Evolutionary conservation across 2,888 invertebrate species (phyloP), one percentile per base, ranked within the genome.

Genomic region (Oeneis ivallda): DNA sequence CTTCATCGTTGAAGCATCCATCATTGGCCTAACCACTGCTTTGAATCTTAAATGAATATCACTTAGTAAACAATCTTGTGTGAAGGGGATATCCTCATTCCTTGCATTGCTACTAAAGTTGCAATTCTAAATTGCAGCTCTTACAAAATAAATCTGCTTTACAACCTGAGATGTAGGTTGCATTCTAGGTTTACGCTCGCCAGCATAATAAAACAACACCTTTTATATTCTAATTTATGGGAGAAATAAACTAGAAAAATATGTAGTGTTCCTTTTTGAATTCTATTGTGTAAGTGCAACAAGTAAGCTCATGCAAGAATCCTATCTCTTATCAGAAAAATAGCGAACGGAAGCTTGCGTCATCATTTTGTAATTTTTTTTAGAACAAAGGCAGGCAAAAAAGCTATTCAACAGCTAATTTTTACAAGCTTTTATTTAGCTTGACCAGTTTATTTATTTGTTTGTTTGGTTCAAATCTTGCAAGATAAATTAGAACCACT

Each of bases 181-280:
- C 62, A 54, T 50, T 54, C 64, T 62, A 60, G 58, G 62, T 65
- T 50, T 60, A 65, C 62, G 62, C 68, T 54, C 58, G 59, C 65
- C 49, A 56, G 65, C 62, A 65, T 68, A 65, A 65, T 62, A 62
- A 59, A 68, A 68, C 61, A 65, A 49, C 65, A 59, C 49, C 68
- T 67, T 54, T 62, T 65, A 57, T 62, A 65, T 54, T 65, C 62
- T 68, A 61, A 61, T 61, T 61, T 52, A 61, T 61, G 50, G 9
- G 41, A 52, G 41, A 41, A n/a, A 19, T 52, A 52, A 61, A 19
- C 52, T 61, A 52, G 61, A 61, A 61, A 60, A 49, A 47, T 39
- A 60, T 13, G n/a, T 13, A 41, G 9, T 41, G 50, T 15, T 52
- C 39, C 39, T 52, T 43, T 52, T 52, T 61, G 1, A 61, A 61